Evolutionary conservation across 2,113 vertebrate genomes (phyloP), one percentile per base, ranked within the genome.

Genomic region (Nothobranchius furzeri): DNA sequence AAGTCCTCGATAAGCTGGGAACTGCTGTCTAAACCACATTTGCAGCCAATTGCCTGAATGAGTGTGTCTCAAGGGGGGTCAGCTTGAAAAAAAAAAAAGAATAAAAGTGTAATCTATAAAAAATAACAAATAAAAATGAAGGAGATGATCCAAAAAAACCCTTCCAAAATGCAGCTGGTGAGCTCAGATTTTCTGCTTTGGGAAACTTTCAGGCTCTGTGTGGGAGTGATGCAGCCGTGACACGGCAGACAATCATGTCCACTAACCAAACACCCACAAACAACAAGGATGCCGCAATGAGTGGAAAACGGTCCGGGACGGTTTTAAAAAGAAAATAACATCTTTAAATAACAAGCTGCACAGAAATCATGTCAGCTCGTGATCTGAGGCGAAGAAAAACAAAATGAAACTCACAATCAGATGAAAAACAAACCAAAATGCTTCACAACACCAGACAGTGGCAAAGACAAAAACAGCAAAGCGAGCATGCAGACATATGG

Each of bases 191-290:
- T 91, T 88, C 91, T 91, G 88, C 81, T 67, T 12, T 13, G 72
- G 77, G 82, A 87, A 77, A 81, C 81, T 58, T 85, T 65, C 73
- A n/a, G 70, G 70, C 48, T 68, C 48, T 63, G 83, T 59, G 90
- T 91, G 91, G 90, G 89, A 88, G 89, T 67, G 81, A 87, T 72
- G 71, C 79, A 85, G 74, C 81, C 83, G 17, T 78, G 84, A 87
- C 59, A 79, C 65, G 66, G 78, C 74, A 81, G 60, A 83, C 69
- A 75, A 66, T 74, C 83, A 55, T 45, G 59, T 85, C 73, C 83
- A 75, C 75, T 14, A 53, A 79, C 62, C 72, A 83, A 73, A 81
- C 42, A 72, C 59, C 74, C 65, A 47, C 9, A 49, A 36, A 76
- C 45, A 75, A 62, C 37, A 60, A 58, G 12, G 25, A 78, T 3